Base-by-base conservation (phyloP, 2,888 invertebrate genomes). In the Heteromyza rotundicornis region DNA sequence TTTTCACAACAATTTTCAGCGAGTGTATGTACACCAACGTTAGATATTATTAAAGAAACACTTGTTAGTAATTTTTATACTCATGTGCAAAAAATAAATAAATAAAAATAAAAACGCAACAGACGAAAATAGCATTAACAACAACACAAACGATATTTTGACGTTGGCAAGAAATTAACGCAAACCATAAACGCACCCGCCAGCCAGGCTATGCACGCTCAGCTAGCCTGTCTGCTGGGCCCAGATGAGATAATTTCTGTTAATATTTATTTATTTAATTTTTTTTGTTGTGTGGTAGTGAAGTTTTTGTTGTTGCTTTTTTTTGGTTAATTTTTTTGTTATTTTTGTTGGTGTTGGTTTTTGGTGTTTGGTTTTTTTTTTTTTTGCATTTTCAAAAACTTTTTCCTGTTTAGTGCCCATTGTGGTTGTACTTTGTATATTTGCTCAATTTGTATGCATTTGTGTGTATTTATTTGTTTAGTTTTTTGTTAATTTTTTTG, bases 251-350 rank as follows among this genome's bases (percentile, higher is more conserved):
- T 47, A 47, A 47, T 47, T 47, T 47, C 20, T 47, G n/a, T n/a
- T 8, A 2, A 19, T 47, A 47, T 47, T 47, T 47, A 47, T 47
- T 47, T 14, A 12, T 32, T 32, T 40, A 7, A 12, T 40, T 40
- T 14, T 12, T 12, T n/a, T 20, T 22, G 5, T n/a, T n/a, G n/a
- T n/a, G n/a, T n/a, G n/a, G n/a, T n/a, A n/a, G n/a, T n/a, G n/a
- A n/a, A n/a, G 17, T 22, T 27, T 54, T 22, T 40, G 22, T 56
- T 40, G 35, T 22, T 36, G 40, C 16, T 14, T 44, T 32, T 52
- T 66, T 67, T 64, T 67, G 64, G 68, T 68, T 68, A 69, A 70
- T 74, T 47, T 17, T 20, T 17, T 17, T 47, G 3, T 7, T 7
- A 10, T 27, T 40, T 14, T n/a, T 40, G 5, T 8, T 14, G n/a